Evolutionary conservation across 2,888 invertebrate species (phyloP), one percentile per base, ranked within the genome.

Genomic region (Blera fallax): DNA sequence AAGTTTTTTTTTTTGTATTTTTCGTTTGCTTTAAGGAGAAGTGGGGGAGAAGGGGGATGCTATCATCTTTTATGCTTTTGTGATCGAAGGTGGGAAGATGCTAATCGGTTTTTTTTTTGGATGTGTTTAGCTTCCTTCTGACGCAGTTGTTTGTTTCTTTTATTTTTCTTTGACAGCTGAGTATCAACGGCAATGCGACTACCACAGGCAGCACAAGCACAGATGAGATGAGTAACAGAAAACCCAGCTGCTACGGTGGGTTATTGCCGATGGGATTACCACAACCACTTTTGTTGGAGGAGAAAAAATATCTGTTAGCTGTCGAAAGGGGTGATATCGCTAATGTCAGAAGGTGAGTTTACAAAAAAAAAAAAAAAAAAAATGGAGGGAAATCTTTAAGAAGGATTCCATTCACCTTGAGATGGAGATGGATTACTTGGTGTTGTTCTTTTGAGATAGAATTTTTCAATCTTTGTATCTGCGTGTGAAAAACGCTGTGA

Each of bases 321-420:
- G 98, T 98, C 24, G 98, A 98, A 92, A 93, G 98, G 74, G 98
- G 98, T 2, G 98, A 99, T 92, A 94, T 98, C 91, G 95, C 96
- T 11, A 96, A 97, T 90, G 97, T 98, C 21, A 94, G 96, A 90
- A 95, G 96, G 95, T 96, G 92, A 93, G 92, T 89, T 56, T 14
- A 5, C 21, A 69, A 32, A 37, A 54, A 58, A 40, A 16, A 8
- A 45, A 69, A 16, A 24, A 43, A 43, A 29, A 37, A 50, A 14
- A 16, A 27, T 14, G 45, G 6, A 43, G 37, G 16, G 7, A 18
- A 43, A 29, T n/a, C 34, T 58, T 37, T 4, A 6, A 60, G 48
- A 52, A 62, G 14, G 18, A 27, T 56, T 65, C 34, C 32, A 24
- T 65, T 65, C 24, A 7, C 14, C 27, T 69, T 54, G 29, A 40